A percentile compares a stretch with the other conserved stretches of the same genome.
Conservation (phyloP, 2,888 invertebrate species). For the Phortica okadai region DNA sequence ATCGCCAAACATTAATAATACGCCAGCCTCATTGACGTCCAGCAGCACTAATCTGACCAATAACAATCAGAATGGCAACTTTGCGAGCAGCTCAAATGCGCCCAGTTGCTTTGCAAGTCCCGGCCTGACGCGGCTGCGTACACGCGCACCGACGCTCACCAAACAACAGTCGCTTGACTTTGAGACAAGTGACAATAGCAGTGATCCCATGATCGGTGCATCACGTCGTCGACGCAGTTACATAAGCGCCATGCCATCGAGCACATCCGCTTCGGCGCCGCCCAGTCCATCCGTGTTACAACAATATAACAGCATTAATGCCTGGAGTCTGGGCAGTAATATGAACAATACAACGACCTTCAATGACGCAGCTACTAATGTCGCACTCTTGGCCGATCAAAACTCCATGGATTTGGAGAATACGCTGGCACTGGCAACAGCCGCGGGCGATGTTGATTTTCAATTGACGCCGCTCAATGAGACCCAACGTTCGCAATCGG, state of each 20-base stretch:
- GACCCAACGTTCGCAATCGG: slow-evolving; percentile 84
- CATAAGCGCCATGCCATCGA: slow-evolving; percentile 59
- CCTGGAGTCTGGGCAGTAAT: slow-evolving; percentile 41
- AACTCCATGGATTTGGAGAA: slow-evolving; percentile 73
- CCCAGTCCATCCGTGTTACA: slow-evolving; percentile 79
- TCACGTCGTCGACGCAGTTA: slow-evolving; percentile 67
- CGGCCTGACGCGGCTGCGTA: slow-evolving; percentile 84
- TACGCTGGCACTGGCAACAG: slow-evolving; percentile 57
- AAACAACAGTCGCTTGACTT: slow-evolving; percentile 73
- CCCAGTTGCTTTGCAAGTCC: slow-evolving; percentile 85
- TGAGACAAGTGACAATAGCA: slow-evolving; percentile 55
- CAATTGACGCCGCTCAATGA: slow-evolving; percentile 49
- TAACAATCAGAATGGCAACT: slow-evolving; percentile 26
- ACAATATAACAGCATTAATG: slow-evolving; percentile 57
- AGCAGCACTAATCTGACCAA: slow-evolving; percentile 31
- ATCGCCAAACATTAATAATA: slow-evolving; percentile 79
- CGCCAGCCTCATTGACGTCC: slow-evolving; percentile 33
- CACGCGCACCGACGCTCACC: slow-evolving; percentile 78
- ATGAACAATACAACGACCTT: slow-evolving; percentile 30
- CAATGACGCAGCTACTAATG: slow-evolving; percentile 72
- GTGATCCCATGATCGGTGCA: slow-evolving; percentile 75
- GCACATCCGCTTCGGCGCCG: slow-evolving; percentile 80
- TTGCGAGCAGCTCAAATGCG: slow-evolving; percentile 23
- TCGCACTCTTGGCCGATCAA: slow-evolving; percentile 68
- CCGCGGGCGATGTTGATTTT: slow-evolving; percentile 52